Base-by-base conservation (phyloP, 2,888 invertebrate genomes). In the Leucophenga montana region DNA sequence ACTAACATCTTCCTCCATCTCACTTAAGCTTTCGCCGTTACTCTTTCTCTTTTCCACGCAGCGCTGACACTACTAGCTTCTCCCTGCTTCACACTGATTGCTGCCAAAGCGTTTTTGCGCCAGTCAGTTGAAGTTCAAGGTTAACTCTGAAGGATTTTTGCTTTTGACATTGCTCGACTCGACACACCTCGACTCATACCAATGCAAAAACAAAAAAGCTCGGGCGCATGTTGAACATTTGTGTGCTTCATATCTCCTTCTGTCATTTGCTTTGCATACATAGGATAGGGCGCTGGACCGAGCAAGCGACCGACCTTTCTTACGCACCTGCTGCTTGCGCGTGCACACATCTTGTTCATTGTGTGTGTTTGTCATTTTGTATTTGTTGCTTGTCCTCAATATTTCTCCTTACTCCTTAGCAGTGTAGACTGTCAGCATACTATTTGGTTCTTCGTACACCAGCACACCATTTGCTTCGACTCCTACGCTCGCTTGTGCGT, bases 111-210 rank as follows among this genome's bases (percentile, higher is more conserved):
- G 31, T 69, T 71, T 67, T 72, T 74, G 67, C 71, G 68, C 46
- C 44, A 44, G 57, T 73, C 70, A 72, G 75, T 77, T 86, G 85
- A 85, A 85, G 85, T 85, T 86, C 85, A 85, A 86, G 86, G 85
- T 85, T 86, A 83, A 76, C 77, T 73, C 75, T 73, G 78, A 80
- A 78, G 78, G 81, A 79, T 74, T 77, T 71, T 73, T 71, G 48
- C 62, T 74, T 74, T 62, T 76, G 75, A 73, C 79, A 75, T 75
- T 77, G 76, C 71, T 44, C 53, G 72, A n/a, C 68, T 54, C 75
- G 56, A 18, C 20, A n/a, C 27, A 57, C 56, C 33, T 68, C 20
- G n/a, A 44, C 64, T n/a, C 66, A 50, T 48, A 22, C 62, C 11
- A 22, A 22, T 44, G 46, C 62, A 53, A 68, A 54, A 68, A 11